Evolutionary conservation across 2,888 invertebrate genomes (phyloP).

Genomic region (Lissonota sp.): DNA sequence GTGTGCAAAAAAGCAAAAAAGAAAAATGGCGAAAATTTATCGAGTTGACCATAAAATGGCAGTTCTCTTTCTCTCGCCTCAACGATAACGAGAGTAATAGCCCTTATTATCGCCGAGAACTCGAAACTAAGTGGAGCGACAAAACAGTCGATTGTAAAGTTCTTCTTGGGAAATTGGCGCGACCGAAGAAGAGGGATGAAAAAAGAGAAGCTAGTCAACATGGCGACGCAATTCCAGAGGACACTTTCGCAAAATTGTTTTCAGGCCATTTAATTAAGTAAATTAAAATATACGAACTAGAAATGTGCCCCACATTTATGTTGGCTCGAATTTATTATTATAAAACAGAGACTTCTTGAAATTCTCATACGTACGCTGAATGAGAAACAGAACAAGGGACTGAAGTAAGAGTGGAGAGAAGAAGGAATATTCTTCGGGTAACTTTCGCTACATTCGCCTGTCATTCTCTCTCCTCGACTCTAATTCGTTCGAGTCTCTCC

Average conservation of each 20-base stretch:
- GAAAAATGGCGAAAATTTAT: conserved; percentile 14
- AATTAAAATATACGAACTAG: conserved; percentile 54
- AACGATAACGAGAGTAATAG: conserved; percentile 40
- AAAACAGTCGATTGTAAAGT: conserved; percentile 30
- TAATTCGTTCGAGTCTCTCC: not conserved
- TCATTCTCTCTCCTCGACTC: conserved; percentile 1
- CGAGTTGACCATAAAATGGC: conserved; percentile 45
- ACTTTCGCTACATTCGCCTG: conserved; percentile 2
- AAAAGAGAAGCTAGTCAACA: conserved; percentile 21
- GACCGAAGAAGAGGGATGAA: not conserved
- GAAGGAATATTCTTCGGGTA: not conserved
- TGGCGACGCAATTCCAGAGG: not conserved
- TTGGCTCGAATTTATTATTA: conserved; percentile 31
- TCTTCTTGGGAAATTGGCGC: conserved; percentile 12
- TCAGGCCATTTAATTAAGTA: conserved; percentile 9
- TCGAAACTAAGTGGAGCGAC: conserved; percentile 37
- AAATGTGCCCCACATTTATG: conserved; percentile 26
- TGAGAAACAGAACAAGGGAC: conserved; percentile 2
- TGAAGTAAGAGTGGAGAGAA: conserved; percentile 1
- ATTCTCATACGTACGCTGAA: not conserved
- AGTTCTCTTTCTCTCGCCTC: conserved; percentile 24
- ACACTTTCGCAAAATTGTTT: conserved; percentile 18
- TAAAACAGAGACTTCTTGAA: conserved; percentile 3
- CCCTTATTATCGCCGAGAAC: conserved; percentile 14
- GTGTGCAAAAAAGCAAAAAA: conserved; percentile 18